Evolutionary conservation across 2,113 vertebrate species (phyloP).

Genomic region (Colius striatus): DNA sequence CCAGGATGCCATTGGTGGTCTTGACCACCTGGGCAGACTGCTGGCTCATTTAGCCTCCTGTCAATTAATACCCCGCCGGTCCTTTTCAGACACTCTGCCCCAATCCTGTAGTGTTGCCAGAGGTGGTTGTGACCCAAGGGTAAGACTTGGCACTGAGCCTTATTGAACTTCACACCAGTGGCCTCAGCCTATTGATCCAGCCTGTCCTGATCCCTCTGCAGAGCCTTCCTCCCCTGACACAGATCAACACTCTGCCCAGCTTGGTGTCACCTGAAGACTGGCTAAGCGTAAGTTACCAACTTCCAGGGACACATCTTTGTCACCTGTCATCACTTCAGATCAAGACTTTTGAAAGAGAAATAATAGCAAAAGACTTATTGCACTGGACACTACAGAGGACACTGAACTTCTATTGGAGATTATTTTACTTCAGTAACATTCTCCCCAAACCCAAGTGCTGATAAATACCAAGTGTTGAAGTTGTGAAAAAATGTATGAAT

Average conservation of each 20-base stretch:
- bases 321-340: not conserved
- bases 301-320: not conserved
- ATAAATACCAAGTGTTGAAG: not conserved
- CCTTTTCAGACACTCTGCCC: not conserved
- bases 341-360: not conserved
- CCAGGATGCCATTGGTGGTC: not conserved
- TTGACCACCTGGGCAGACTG: no score
- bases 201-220: not conserved
- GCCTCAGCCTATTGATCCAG: not conserved
- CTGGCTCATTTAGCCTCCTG: not conserved
- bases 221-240: not conserved
- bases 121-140: not conserved
- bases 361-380: not conserved
- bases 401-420: not conserved
- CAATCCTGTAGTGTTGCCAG: not conserved
- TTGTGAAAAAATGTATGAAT: not conserved
- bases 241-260: not conserved
- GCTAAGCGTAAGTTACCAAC: not conserved
- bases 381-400: not conserved
- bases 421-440: not conserved
- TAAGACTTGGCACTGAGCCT: not conserved
- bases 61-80: not conserved
- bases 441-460: not conserved
- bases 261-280: not conserved
- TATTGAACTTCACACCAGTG: not conserved